Evolutionary conservation across 2,888 invertebrate genomes (phyloP).

Genomic region (Pardosa pseudoannulata): DNA sequence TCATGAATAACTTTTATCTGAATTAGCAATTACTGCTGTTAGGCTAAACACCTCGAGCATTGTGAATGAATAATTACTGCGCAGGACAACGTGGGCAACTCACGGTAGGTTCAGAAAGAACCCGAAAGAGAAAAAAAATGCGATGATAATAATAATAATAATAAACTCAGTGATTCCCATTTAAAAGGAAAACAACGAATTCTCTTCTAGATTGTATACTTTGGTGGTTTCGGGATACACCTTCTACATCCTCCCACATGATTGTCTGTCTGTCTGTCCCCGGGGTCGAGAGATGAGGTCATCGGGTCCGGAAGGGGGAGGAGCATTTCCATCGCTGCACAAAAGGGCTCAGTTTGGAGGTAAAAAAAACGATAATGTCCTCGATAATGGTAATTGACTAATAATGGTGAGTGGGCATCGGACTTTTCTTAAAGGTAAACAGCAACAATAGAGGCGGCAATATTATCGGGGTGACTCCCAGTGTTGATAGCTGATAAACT

Average conservation of each 20-base stretch:
- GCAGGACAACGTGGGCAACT: background rate
- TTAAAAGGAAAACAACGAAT: conserved; percentile 16
- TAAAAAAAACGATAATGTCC: conserved; percentile 60
- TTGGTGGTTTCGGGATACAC: conserved; percentile 40
- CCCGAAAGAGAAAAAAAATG: background rate
- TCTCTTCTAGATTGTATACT: conserved; percentile 37
- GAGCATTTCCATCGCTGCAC: conserved; percentile 37
- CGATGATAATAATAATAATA: background rate
- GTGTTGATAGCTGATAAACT: background rate
- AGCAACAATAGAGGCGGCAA: conserved; percentile 32
- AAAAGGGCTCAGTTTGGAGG: conserved; percentile 36
- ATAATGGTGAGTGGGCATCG: conserved; percentile 51
- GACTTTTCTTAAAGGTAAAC: conserved; percentile 21
- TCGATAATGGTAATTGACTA: conserved; percentile 68
- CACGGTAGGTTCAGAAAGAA: background rate
- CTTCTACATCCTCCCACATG: conserved; percentile 38
- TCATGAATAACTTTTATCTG: background rate
- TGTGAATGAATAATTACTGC: background rate
- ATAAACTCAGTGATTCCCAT: background rate
- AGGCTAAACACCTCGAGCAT: conserved; percentile 2
- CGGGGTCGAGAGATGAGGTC: conserved; percentile 48
- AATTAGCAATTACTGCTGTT: conserved; percentile 5
- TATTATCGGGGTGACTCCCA: conserved; percentile 41
- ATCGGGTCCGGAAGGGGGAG: conserved; percentile 65
- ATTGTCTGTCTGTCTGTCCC: background rate